Conservation (phyloP, 2,888 invertebrate species). For the Disparrhopalites patrizii region DNA sequence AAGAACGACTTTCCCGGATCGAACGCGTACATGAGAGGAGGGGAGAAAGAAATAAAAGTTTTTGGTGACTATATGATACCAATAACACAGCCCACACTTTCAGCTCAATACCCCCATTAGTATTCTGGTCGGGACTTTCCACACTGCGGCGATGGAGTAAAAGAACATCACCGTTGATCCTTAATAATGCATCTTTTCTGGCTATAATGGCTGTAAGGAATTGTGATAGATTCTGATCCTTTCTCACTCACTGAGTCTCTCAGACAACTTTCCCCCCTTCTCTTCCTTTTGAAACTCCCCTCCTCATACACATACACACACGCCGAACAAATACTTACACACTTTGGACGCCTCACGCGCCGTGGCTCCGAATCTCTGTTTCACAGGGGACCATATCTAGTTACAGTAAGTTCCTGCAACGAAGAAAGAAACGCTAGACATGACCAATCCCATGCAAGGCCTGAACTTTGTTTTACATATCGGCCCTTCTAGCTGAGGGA, state of each 20-base stretch:
- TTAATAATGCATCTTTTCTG: constrained; percentile 41
- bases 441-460: too few species aligned
- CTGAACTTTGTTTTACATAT: too few species aligned
- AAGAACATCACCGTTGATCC: constrained; percentile 41
- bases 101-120: constrained; percentile 32
- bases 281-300: background rate
- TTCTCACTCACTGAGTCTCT: constrained; percentile 11
- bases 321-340: too few species aligned
- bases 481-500: too few species aligned
- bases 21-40: background rate
- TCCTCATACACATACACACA: too few species aligned
- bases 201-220: constrained; percentile 34
- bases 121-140: constrained; percentile 33
- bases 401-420: too few species aligned
- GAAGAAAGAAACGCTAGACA: too few species aligned
- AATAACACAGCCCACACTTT: constrained; percentile 14
- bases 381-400: too few species aligned
- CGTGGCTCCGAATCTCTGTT: too few species aligned
- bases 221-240: constrained; percentile 36
- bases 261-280: constrained; percentile 14
- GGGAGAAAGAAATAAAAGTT: constrained; percentile 21
- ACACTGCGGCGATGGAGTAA: constrained; percentile 29
- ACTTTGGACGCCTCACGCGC: too few species aligned
- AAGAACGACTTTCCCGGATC: constrained; percentile 3
- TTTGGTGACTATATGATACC: constrained; percentile 17